Conservation (phyloP, 2,797 vertebrate species). For the Hydrophis major region DNA sequence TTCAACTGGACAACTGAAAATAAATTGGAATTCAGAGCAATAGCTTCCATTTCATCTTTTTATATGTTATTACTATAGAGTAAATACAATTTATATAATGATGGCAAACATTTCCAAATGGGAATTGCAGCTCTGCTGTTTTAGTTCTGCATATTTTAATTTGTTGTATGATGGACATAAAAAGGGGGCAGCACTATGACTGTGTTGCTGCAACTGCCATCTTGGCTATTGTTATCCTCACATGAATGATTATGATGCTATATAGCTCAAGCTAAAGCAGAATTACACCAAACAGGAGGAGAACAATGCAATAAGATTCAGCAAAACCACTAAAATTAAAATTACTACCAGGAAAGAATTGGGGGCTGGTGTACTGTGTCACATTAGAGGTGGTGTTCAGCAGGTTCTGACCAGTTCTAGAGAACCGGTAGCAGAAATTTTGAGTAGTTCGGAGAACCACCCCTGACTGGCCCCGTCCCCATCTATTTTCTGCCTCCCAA, state of each 20-base stretch:
- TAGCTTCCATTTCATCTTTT: neutral
- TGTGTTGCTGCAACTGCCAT: neutral
- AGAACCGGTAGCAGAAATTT: too few species aligned
- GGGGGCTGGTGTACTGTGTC: neutral
- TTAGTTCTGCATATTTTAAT: neutral
- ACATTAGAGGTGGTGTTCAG: neutral
- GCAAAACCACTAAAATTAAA: neutral
- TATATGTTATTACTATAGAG: neutral
- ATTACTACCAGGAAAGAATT: neutral
- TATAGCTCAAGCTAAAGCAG: neutral
- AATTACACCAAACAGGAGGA: neutral
- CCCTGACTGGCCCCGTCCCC: too few species aligned
- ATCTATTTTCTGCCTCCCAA: too few species aligned
- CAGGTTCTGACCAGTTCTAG: too few species aligned
- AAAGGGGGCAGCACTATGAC: neutral
- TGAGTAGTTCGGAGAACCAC: too few species aligned
- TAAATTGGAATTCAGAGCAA: neutral
- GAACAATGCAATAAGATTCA: neutral
- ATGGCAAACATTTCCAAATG: neutral
- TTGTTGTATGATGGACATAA: neutral
- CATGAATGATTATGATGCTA: neutral
- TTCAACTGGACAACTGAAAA: neutral
- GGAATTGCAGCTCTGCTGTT: neutral
- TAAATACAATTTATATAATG: neutral
- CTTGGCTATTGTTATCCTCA: neutral